Conservation (phyloP, 1,140 invertebrate genomes). For the Campoletis sonorensis region DNA sequence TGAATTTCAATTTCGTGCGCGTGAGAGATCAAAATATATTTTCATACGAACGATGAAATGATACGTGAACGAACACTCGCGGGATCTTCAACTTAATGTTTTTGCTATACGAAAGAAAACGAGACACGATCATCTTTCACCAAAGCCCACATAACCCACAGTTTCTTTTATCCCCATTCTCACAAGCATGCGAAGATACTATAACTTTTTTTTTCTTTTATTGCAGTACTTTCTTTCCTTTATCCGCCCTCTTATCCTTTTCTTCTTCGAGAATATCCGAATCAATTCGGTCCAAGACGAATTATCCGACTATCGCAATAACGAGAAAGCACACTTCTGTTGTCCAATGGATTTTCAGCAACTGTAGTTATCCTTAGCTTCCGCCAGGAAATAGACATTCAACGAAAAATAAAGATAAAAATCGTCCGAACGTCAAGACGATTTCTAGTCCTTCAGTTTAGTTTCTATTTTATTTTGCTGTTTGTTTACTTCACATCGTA, state of each 20-base stretch:
- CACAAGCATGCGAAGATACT: background rate
- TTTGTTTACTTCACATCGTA: background rate
- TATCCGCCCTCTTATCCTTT: conserved; percentile 19
- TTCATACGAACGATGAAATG: background rate
- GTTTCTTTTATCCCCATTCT: background rate
- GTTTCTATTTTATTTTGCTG: too few relatives aligned
- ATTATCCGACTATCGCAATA: conserved; percentile 44
- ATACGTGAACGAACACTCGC: background rate
- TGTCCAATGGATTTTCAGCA: background rate
- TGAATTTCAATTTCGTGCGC: conserved; percentile 15
- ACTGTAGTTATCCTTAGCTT: background rate
- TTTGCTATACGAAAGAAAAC: conserved; percentile 6
- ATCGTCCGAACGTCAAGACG: background rate
- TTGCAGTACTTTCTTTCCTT: conserved; percentile 22
- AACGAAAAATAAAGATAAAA: background rate
- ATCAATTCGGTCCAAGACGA: conserved; percentile 40
- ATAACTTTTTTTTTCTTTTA: conserved; percentile 19
- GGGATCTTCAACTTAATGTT: background rate
- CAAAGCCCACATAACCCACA: background rate
- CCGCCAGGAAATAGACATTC: conserved; percentile 24
- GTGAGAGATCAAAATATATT: conserved; percentile 4
- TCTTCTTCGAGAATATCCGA: conserved; percentile 30
- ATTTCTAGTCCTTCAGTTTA: background rate
- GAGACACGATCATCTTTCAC: conserved; percentile 24
- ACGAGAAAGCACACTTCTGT: conserved; percentile 1